A percentile compares a stretch with the other conserved stretches of the same genome.
Evolutionary conservation across 1,140 invertebrate genomes (phyloP).

Genomic region (Streblospio benedicti): DNA sequence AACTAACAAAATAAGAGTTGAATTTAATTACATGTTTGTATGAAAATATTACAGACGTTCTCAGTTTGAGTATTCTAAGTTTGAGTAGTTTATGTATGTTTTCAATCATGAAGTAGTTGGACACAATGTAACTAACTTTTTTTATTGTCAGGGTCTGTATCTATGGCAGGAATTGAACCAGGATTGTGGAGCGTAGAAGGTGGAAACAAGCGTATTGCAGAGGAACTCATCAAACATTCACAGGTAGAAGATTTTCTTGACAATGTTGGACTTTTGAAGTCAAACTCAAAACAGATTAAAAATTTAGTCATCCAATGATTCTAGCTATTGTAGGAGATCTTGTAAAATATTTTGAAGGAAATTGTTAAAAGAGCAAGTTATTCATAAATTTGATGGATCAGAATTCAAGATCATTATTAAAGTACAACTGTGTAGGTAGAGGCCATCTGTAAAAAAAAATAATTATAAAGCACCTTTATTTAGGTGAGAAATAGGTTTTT

Average conservation of each 20-base stretch:
- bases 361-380: too few species aligned
- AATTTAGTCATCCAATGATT: too few species aligned
- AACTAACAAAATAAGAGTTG: neutral
- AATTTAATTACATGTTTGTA: neutral
- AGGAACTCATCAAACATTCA: slow-evolving; percentile 46
- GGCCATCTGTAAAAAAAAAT: too few species aligned
- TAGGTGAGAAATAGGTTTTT: too few species aligned
- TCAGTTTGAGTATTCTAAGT: neutral
- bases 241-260: too few species aligned
- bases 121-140: neutral
- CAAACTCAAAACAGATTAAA: slow-evolving; percentile 45
- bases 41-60: neutral
- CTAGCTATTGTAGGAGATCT: too few species aligned
- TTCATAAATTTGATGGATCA: too few species aligned
- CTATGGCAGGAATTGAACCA: slow-evolving; percentile 52
- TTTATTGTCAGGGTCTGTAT: slow-evolving; percentile 44
- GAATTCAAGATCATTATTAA: too few species aligned
- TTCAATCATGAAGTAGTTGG: neutral
- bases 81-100: neutral
- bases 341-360: too few species aligned
- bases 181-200: slow-evolving; percentile 56
- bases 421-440: too few species aligned
- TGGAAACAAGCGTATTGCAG: slow-evolving; percentile 55
- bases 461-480: too few species aligned
- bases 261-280: too few species aligned